Evolutionary conservation across 2,113 vertebrate genomes (phyloP).

Genomic region (Dryoscopus gambensis): DNA sequence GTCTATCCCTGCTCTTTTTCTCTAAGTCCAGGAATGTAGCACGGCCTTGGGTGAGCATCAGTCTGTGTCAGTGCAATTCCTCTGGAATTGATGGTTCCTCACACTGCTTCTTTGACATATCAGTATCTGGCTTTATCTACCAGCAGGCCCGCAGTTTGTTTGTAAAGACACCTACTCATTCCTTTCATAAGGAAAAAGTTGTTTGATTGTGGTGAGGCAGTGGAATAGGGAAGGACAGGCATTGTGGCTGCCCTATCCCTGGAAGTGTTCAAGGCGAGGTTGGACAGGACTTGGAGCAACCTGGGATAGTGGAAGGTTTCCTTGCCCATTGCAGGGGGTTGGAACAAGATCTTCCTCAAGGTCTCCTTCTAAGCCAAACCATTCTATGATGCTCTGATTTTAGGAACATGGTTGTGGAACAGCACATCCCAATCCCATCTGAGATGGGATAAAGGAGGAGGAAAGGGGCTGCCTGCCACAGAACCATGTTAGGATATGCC

Average conservation of each 20-base stretch:
- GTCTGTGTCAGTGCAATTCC: not conserved
- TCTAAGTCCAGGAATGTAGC: not conserved
- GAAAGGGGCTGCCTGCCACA: too few relatives aligned
- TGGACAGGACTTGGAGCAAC: not conserved
- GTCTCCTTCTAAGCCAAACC: not conserved
- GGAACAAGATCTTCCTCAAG: not conserved
- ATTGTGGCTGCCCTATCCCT: not conserved
- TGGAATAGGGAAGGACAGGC: not conserved
- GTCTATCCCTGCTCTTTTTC: not conserved
- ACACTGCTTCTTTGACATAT: not conserved
- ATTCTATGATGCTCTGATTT: not conserved
- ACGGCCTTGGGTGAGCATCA: not conserved
- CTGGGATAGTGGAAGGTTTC: not conserved
- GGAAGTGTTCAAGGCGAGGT: not conserved
- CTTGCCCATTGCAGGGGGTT: not conserved
- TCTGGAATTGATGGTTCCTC: not conserved
- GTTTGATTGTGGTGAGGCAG: not conserved
- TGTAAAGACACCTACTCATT: not conserved
- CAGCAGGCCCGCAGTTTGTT: not conserved
- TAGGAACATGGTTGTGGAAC: not conserved
- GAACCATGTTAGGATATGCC: accelerated
- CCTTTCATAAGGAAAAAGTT: not conserved
- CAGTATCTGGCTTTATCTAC: not conserved
- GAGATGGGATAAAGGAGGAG: not conserved
- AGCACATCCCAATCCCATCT: not conserved